Conservation (phyloP, 1,140 invertebrate species). For the Penaeus vannamei region DNA sequence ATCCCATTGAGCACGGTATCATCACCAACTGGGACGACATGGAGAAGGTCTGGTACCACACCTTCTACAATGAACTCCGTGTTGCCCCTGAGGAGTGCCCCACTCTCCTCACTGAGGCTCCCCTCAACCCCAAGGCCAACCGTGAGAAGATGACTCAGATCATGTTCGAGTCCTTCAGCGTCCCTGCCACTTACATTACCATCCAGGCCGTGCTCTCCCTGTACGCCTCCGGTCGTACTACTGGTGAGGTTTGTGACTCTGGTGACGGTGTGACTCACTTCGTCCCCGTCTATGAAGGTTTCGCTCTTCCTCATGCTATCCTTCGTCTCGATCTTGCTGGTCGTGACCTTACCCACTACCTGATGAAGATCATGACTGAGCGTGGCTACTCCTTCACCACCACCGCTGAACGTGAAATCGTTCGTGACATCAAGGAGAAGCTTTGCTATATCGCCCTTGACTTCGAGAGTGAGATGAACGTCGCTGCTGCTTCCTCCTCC, state of each 20-base stretch:
- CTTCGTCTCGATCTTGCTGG: slow-evolving; percentile 74
- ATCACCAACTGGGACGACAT: slow-evolving; percentile 98
- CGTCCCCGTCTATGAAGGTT: too few relatives aligned
- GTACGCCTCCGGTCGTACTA: too few relatives aligned
- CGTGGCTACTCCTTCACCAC: slow-evolving; percentile 70
- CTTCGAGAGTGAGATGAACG: slow-evolving; percentile 96
- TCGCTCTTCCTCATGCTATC: too few relatives aligned
- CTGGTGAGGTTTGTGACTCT: too few relatives aligned
- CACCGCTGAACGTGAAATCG: slow-evolving; percentile 74
- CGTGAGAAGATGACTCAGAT: slow-evolving; percentile 81
- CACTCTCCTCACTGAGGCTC: slow-evolving; percentile 91
- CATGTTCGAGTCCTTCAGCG: slow-evolving; percentile 76
- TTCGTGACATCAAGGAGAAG: slow-evolving; percentile 94
- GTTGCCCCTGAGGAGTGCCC: slow-evolving; percentile 95
- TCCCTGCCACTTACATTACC: too few relatives aligned
- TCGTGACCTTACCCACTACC: slow-evolving; percentile 76
- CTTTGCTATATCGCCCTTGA: slow-evolving; percentile 92
- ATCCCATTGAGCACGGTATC: slow-evolving; percentile 95
- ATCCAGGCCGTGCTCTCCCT: too few relatives aligned
- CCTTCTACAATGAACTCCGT: slow-evolving; percentile 94
- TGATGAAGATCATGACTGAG: slow-evolving; percentile 74
- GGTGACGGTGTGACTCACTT: too few relatives aligned
- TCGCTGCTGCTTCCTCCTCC: slow-evolving; percentile 83
- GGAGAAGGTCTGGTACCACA: slow-evolving; percentile 98
- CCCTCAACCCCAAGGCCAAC: slow-evolving; percentile 92